Evolutionary conservation across 2,888 invertebrate species (phyloP), one percentile per base, ranked within the genome.

Genomic region (Cryptus armator): DNA sequence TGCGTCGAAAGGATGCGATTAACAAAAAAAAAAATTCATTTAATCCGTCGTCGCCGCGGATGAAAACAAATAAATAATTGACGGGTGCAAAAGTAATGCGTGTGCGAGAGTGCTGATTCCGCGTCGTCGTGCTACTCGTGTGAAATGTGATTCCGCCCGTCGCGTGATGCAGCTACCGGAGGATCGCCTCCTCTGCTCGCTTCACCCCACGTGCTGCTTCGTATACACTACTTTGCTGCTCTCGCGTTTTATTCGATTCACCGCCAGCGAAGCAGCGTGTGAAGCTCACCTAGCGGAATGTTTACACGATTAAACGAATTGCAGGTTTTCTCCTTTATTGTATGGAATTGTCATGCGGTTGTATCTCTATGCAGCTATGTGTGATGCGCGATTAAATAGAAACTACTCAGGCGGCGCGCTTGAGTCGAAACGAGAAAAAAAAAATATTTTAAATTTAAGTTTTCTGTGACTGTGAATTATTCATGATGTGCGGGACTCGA

Each of bases 141-240:
- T 78, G 89, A 88, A 89, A 90, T 88, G 59, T 48, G 88, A 90
- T 78, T 87, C 88, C 77, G 32, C 67, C 43, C 51, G 85, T 89
- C 86, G 86, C 79, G 75, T 81, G 88, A 89, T 89, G n/a, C 51
- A 14, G 43, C 72, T 64, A 46, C 48, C 56, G 79, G 62, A 75
- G 43, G 16, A 84, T 77, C 76, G 76, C 71, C 48, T 37, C 66
- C 16, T 16, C 43, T 5, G 37, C 66, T 66, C 66, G 16, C 66
- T 2, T 19, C 12, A 19, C 43, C 67, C 44, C 64, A 32, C 48
- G 19, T 51, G 81, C 66, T 51, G 81, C 66, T 43, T 44, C 59
- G 46, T 44, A 29, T 51, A 29, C 29, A 24, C 43, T 76, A 32
- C n/a, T 75, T 44, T 67, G 44, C 70, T 71, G 24, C 70, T 80